Percentiles rank a stretch among this genome's conserved stretches.
These are phyloP conservation scores for Dasysyrphus tricinctus DNA, from an alignment of 2,888 invertebrate species.

Conservation along the genomic window DNA sequence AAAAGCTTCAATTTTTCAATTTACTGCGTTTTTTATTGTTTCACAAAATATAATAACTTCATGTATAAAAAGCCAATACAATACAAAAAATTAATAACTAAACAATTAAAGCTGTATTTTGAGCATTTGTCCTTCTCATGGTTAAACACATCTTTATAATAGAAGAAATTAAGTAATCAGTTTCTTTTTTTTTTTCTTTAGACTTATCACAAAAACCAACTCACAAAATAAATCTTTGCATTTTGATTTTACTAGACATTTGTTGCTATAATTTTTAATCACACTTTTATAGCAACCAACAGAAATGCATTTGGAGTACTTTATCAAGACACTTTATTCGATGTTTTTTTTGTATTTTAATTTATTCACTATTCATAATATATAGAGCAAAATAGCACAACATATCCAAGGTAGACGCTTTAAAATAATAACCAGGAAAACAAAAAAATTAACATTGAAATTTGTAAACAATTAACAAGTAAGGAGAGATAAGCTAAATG, in stretches of 20 bases:
- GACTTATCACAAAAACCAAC: slow-evolving; percentile 14
- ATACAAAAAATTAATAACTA: neutral
- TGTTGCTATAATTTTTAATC: neutral
- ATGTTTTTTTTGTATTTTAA: slow-evolving; percentile 16
- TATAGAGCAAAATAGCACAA: slow-evolving; percentile 44
- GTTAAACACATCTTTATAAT: neutral
- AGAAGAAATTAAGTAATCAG: neutral
- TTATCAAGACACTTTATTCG: slow-evolving; percentile 32
- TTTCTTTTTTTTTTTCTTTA: neutral
- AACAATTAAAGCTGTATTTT: neutral
- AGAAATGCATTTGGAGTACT: slow-evolving; percentile 14
- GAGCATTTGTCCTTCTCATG: neutral
- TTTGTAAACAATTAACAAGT: slow-evolving; percentile 44
- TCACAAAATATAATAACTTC: neutral
- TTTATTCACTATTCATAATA: neutral
- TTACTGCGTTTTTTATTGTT: neutral
- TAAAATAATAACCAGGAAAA: slow-evolving; percentile 18
- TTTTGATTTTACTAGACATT: slow-evolving; percentile 29
- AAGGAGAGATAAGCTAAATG: neutral
- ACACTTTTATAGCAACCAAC: neutral
- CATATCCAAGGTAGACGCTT: slow-evolving; percentile 31
- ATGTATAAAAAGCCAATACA: neutral
- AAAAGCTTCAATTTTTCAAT: neutral
- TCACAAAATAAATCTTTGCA: slow-evolving; percentile 67
- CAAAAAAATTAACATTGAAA: slow-evolving; percentile 24